Evolutionary conservation across 2,888 invertebrate species (phyloP).

Genomic region (Panopea generosa): DNA sequence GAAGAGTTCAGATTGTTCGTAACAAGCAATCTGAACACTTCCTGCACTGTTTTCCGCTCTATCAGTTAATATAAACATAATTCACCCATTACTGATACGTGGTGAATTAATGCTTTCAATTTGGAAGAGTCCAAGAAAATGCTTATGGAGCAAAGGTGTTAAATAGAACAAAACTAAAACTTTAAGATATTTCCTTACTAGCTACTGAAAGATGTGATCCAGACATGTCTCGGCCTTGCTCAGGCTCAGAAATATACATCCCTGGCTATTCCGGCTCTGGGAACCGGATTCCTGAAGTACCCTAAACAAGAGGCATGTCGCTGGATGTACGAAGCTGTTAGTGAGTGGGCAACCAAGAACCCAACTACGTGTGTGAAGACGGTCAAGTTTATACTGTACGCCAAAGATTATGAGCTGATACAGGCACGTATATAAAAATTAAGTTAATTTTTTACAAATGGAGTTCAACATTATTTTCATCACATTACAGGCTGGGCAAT

Average conservation of each 20-base stretch:
- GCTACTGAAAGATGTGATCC: constrained; percentile 25
- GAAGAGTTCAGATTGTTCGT: too few relatives aligned
- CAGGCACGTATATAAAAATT: constrained; percentile 38
- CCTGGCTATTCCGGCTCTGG: constrained; percentile 57
- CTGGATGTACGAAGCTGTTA: constrained; percentile 40
- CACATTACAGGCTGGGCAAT: too few relatives aligned
- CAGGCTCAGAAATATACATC: constrained; percentile 21
- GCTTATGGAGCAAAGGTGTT: too few relatives aligned
- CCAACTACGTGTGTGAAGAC: constrained; percentile 12
- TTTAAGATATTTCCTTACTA: too few relatives aligned
- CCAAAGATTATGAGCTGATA: constrained; percentile 47
- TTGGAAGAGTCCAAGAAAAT: too few relatives aligned
- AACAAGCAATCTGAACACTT: too few relatives aligned
- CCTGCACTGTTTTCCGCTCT: too few relatives aligned
- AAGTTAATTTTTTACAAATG: not conserved
- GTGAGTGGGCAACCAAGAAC: constrained; percentile 15
- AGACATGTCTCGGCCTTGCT: constrained; percentile 20
- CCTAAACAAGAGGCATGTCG: constrained; percentile 26
- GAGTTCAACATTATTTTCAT: too few relatives aligned
- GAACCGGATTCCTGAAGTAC: constrained; percentile 52
- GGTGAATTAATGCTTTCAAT: too few relatives aligned
- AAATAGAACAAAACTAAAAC: too few relatives aligned
- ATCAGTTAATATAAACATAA: too few relatives aligned
- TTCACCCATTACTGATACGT: too few relatives aligned
- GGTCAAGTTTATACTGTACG: constrained; percentile 49